Evolutionary conservation across 2,888 invertebrate species (phyloP).

Genomic region (Scotopteryx bipunctaria): DNA sequence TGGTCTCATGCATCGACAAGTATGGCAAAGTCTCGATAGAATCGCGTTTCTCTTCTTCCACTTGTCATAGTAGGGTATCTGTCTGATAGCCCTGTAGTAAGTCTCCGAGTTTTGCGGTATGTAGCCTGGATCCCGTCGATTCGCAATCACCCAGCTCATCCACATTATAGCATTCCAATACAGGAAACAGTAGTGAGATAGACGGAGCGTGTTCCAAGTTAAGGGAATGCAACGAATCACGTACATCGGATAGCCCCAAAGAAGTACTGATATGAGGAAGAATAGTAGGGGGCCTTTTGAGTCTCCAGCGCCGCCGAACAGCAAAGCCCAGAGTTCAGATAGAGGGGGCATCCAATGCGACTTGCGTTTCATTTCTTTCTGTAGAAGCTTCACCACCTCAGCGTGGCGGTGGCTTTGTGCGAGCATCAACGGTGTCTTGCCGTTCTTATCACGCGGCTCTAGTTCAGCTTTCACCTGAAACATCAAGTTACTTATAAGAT

Average conservation of each 20-base stretch:
- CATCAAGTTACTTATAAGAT: background rate
- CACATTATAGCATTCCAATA: conserved; percentile 97
- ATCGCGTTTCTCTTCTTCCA: conserved; percentile 94
- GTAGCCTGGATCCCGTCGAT: conserved; percentile 94
- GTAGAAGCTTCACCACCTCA: conserved; percentile 91
- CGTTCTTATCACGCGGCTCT: conserved; percentile 94
- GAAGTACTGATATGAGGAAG: conserved; percentile 91
- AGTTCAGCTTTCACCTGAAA: conserved; percentile 91
- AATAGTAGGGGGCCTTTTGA: conserved; percentile 94
- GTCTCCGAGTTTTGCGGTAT: conserved; percentile 94
- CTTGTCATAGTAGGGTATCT: conserved; percentile 96
- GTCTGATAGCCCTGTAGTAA: conserved; percentile 94
- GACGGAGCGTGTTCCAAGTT: conserved; percentile 94
- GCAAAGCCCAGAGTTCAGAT: conserved; percentile 93
- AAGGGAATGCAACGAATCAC: conserved; percentile 94
- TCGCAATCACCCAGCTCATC: conserved; percentile 95
- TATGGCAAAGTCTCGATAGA: conserved; percentile 93
- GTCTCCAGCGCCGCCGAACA: conserved; percentile 95
- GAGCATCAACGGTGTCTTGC: conserved; percentile 94
- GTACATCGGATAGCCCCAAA: conserved; percentile 98
- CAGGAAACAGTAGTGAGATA: conserved; percentile 95
- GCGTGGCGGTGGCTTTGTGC: conserved; percentile 94
- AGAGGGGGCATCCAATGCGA: conserved; percentile 94
- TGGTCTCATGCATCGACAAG: conserved; percentile 94
- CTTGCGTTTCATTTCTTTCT: conserved; percentile 91